These are phyloP conservation scores for Morinoia aosen DNA, from an alignment of 2,888 invertebrate genomes.

Conservation along the genomic window DNA sequence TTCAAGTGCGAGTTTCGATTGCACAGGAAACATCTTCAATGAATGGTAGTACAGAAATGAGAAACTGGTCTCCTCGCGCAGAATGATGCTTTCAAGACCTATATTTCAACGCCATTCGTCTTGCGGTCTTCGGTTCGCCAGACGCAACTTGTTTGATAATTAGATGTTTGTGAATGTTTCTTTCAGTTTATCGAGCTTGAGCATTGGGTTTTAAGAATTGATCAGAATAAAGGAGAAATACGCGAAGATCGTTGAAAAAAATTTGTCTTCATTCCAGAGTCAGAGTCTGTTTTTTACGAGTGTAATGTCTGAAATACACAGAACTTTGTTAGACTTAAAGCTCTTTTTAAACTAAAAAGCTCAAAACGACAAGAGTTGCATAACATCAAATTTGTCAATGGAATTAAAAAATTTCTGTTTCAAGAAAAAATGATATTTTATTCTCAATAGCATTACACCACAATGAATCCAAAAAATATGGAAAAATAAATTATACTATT, in stretches of 20 bases:
- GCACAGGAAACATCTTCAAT: conserved; percentile 42
- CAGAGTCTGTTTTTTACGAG: neutral
- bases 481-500: neutral
- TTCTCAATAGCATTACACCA: neutral
- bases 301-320: neutral
- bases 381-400: neutral
- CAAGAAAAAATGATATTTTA: neutral
- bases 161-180: neutral
- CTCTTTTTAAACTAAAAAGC: neutral
- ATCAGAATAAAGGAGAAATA: too few species aligned
- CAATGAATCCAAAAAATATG: neutral
- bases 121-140: neutral
- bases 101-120: conserved; percentile 32
- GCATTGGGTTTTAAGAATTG: too few species aligned
- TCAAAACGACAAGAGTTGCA: neutral
- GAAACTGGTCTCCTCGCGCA: neutral
- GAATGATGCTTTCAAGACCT: neutral
- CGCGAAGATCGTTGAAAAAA: too few species aligned
- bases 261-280: neutral
- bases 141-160: neutral
- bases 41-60: conserved; percentile 5
- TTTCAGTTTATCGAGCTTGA: too few species aligned
- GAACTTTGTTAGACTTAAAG: neutral
- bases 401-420: neutral
- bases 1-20: conserved; percentile 49